Evolutionary conservation across 2,797 vertebrate species (phyloP), one percentile per base, ranked within the genome.

Genomic region (Poecilia picta): DNA sequence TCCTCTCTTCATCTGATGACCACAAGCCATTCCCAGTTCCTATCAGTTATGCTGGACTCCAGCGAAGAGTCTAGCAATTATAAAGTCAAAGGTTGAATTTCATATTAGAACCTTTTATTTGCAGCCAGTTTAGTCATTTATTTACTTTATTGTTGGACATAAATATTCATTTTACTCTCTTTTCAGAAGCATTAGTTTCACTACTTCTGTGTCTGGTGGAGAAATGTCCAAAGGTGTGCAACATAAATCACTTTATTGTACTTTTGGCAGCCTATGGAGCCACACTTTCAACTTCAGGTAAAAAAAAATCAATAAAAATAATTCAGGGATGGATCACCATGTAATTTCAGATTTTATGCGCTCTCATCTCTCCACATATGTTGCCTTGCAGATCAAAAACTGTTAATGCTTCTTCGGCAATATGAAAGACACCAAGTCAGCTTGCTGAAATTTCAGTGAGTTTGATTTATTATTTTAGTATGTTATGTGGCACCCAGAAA

Each of bases 191-290:
- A 0, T 83, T 99, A 45, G 95, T 98, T 78, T 97, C 97, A 12
- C 75, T 99, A 1, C 91, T 99, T 86, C 91, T 96, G 15, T 92
- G 84, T 5, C 76, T 98, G 86, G 97, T 98, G 90, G 95, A 89
- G 89, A 93, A 94, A 82, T 96, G 94, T 55, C 97, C 97, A 0
- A 83, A 93, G 0, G 93, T 98, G 49, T 99, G 98, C 73, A 95
- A 94, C 81, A 92, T 78, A 82, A 96, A 87, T 85, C 98, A 99
- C 90, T 97, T 99, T 53, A 93, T 97, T 0, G 95, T 98, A 39
- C 93, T 99, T 51, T 89, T 99, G 25, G 98, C 98, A 86, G 97
- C 98, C 8, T 99, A 99, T 0, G 95, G 97, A 23, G 98, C 97
- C 25, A 96, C 97, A 0, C 93, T 99, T 86, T 96, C 94, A 55